Percentiles rank a stretch among this genome's conserved stretches.
Evolutionary conservation across 2,888 invertebrate genomes (phyloP).

Genomic region (Dicyrtoma fusca): DNA sequence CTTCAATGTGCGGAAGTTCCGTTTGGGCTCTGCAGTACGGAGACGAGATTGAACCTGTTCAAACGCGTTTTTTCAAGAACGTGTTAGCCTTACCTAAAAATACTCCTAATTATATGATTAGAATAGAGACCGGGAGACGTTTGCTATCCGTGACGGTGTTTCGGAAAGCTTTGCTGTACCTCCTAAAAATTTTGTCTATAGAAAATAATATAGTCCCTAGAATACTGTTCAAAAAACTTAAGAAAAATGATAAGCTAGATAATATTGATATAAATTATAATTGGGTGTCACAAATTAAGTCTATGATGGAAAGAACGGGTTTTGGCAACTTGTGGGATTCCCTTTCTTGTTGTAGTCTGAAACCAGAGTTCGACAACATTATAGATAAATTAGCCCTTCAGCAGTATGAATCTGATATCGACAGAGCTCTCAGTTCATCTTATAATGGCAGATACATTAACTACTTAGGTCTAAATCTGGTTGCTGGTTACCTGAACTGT

Average conservation of each 20-base stretch:
- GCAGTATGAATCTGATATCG: neutral
- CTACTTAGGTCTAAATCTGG: no score
- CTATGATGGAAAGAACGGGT: neutral
- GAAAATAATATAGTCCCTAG: neutral
- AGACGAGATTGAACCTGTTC: neutral
- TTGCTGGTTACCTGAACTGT: neutral
- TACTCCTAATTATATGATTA: constrained; percentile 1
- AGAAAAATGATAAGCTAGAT: neutral
- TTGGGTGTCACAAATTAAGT: neutral
- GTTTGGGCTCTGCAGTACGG: neutral
- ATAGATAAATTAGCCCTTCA: neutral
- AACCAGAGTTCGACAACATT: no score
- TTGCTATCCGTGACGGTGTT: neutral
- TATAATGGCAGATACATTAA: neutral
- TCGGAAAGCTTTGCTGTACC: neutral
- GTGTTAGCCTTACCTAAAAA: neutral
- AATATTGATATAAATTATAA: neutral
- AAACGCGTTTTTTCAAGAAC: neutral
- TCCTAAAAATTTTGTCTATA: neutral
- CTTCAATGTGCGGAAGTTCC: neutral
- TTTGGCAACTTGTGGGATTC: no score
- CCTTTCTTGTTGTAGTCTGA: no score
- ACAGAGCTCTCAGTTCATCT: neutral
- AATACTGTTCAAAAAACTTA: neutral
- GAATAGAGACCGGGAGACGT: neutral